Percentiles rank a stretch among this genome's conserved stretches.
phyloP scores from a whole-genome alignment of 2,797 vertebrate genomes.

The Pangasius larnaudii region DNA sequence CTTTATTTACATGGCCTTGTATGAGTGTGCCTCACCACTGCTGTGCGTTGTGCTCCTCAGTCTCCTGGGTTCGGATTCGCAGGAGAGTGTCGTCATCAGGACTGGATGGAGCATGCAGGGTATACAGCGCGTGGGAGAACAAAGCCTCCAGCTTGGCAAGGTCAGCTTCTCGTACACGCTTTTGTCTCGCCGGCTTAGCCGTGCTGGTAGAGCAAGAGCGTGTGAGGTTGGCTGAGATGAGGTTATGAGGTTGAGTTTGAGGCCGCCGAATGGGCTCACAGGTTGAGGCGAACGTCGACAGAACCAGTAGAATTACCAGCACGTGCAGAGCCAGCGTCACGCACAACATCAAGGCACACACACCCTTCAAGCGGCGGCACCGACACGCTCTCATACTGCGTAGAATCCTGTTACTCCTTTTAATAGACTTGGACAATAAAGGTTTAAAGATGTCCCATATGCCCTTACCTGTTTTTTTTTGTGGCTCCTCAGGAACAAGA shows the following conservation, averaged over 20 bases:
- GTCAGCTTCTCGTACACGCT: constrained; percentile 16
- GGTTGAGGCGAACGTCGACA: constrained; percentile 51
- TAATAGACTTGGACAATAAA: no score
- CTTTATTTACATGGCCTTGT: not conserved
- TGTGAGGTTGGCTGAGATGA: constrained; percentile 35
- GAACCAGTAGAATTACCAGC: constrained; percentile 63
- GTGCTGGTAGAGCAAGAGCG: constrained; percentile 15
- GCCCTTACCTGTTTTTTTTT: constrained; percentile 27
- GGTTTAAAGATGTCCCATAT: not conserved
- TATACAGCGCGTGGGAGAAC: constrained; percentile 81
- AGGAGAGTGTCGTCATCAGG: constrained; percentile 80
- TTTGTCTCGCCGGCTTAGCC: not conserved
- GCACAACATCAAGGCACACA: constrained; percentile 70
- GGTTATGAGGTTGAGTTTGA: constrained; percentile 56
- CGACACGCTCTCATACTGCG: constrained; percentile 63
- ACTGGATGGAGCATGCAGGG: constrained; percentile 60
- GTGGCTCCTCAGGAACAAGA: constrained; percentile 24
- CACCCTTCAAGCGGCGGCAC: constrained; percentile 64
- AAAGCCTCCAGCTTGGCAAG: constrained; percentile 73
- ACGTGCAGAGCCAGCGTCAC: constrained; percentile 67
- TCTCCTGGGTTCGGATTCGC: constrained; percentile 70
- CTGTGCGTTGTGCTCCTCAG: constrained; percentile 64
- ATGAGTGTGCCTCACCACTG: constrained; percentile 75
- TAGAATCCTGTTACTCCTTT: not conserved
- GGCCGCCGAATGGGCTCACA: constrained; percentile 56